Conservation (phyloP, 2,113 vertebrate species). For the Salvelinus fontinalis region DNA sequence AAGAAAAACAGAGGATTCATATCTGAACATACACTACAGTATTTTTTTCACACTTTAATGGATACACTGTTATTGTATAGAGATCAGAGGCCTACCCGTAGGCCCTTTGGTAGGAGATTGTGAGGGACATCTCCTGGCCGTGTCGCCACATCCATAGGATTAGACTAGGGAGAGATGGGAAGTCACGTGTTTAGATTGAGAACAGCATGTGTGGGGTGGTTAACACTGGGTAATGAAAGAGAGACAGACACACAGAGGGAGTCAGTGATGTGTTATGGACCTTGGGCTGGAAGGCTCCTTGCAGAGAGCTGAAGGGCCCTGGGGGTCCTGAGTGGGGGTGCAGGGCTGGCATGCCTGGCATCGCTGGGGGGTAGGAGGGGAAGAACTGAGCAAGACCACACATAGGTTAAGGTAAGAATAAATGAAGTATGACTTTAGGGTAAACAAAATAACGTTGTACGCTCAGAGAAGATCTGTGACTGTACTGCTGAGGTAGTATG, state of each 20-base stretch:
- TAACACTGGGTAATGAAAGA: too few species aligned
- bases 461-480: neutral
- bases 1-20: neutral
- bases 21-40: too few species aligned
- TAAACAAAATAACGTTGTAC: neutral
- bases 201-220: neutral
- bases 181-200: slow-evolving; percentile 47
- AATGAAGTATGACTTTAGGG: neutral
- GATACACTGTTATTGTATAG: slow-evolving; percentile 3
- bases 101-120: slow-evolving; percentile 79
- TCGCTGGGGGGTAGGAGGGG: slow-evolving; percentile 75
- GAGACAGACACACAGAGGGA: neutral
- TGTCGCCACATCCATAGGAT: slow-evolving; percentile 77
- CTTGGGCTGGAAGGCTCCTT: slow-evolving; percentile 88
- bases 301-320: slow-evolving; percentile 82
- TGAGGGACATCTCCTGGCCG: slow-evolving; percentile 78
- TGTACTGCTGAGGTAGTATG: neutral
- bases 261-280: slow-evolving; percentile 43
- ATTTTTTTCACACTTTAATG: neutral
- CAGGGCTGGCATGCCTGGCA: slow-evolving; percentile 80
- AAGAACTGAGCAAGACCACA: slow-evolving; percentile 71
- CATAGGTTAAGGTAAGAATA: neutral
- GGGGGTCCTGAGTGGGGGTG: slow-evolving; percentile 81
- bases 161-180: slow-evolving; percentile 42
- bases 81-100: slow-evolving; percentile 73